These are phyloP conservation scores for Taphrorychus bicolor DNA, from an alignment of 2,888 invertebrate genomes.

Conservation along the genomic window DNA sequence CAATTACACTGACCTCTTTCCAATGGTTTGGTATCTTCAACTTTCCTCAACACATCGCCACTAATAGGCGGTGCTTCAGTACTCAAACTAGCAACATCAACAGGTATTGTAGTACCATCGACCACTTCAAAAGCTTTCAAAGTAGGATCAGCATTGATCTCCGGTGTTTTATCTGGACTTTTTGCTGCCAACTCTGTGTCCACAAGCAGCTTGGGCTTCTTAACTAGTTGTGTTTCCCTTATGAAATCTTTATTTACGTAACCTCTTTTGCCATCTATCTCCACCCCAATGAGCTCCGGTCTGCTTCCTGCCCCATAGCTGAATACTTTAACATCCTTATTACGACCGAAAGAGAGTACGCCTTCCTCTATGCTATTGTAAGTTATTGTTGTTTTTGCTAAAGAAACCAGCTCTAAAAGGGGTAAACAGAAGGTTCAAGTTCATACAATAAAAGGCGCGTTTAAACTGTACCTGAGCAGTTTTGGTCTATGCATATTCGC, in stretches of 20 bases:
- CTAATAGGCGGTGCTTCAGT: slow-evolving; percentile 7
- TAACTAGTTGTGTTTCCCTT: slow-evolving; percentile 66
- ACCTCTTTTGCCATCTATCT: slow-evolving; percentile 72
- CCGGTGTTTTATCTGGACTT: slow-evolving; percentile 17
- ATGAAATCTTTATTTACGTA: slow-evolving; percentile 69
- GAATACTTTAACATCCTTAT: slow-evolving; percentile 67
- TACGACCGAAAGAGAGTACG: slow-evolving; percentile 68
- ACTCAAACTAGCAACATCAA: slow-evolving; percentile 41
- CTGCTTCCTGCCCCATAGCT: slow-evolving; percentile 75
- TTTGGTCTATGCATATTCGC: slow-evolving; percentile 73
- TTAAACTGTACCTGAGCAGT: slow-evolving; percentile 70
- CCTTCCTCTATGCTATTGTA: slow-evolving; percentile 66
- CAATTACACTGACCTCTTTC: slow-evolving; percentile 33
- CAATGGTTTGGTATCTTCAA: slow-evolving; percentile 15
- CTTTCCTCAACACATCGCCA: background rate
- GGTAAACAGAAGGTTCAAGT: background rate
- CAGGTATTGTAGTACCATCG: slow-evolving; percentile 72
- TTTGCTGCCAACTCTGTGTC: slow-evolving; percentile 55
- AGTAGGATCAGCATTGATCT: background rate
- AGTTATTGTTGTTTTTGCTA: slow-evolving; percentile 65
- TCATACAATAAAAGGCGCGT: background rate
- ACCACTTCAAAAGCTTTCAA: slow-evolving; percentile 60
- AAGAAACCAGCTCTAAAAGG: slow-evolving; percentile 63
- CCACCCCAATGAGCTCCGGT: slow-evolving; percentile 71
- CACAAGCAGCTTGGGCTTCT: slow-evolving; percentile 57